phyloP scores from a whole-genome alignment of 2,888 invertebrate genomes.

The Steinernema carpocapsae region DNA sequence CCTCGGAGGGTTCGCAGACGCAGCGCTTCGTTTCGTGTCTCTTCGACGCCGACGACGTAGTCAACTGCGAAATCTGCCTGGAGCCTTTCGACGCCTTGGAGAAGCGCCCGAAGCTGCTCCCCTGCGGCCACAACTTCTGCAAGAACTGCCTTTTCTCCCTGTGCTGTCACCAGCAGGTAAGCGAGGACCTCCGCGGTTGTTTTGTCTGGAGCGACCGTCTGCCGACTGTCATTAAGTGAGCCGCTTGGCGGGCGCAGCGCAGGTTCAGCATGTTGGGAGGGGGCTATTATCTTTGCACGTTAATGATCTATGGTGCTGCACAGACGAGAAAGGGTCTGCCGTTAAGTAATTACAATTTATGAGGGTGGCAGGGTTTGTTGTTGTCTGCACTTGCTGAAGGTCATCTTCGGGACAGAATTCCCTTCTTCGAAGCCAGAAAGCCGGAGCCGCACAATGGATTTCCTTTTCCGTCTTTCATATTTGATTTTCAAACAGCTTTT shows the following conservation, averaged over 20 bases:
- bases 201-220: neutral
- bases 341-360: constrained; percentile 28
- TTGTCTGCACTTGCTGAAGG: neutral
- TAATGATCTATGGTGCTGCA: neutral
- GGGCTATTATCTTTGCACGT: constrained; percentile 8
- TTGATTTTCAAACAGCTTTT: no score
- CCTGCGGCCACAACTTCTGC: constrained; percentile 67
- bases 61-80: constrained; percentile 47
- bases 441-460: no score
- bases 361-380: neutral
- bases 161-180: constrained; percentile 60
- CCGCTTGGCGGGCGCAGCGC: neutral
- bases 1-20: neutral
- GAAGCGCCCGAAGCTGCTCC: constrained; percentile 59
- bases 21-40: constrained; percentile 48
- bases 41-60: constrained; percentile 48
- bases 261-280: constrained; percentile 21
- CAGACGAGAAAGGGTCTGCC: constrained; percentile 10
- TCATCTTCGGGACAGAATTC: no score
- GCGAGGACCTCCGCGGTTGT: no score
- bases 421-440: no score
- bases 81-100: constrained; percentile 41
- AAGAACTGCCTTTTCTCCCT: constrained; percentile 59
- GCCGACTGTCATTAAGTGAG: neutral
- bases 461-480: no score